Conservation (phyloP, 2,888 invertebrate genomes). For the Abrostola triplasia region DNA sequence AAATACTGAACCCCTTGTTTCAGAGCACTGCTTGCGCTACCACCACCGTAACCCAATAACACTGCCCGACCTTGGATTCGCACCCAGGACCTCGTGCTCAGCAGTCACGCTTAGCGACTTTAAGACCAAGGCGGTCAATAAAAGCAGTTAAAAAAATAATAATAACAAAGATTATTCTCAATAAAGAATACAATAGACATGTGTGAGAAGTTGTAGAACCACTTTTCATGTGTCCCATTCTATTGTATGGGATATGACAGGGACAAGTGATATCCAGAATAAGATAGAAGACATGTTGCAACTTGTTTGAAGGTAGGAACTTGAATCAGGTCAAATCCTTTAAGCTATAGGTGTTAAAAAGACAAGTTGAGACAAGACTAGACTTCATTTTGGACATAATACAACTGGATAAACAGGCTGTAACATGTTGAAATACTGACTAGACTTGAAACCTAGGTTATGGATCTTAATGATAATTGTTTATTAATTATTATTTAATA, state of each 20-base stretch:
- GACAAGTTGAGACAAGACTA: neutral
- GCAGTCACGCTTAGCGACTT: too few relatives aligned
- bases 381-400: neutral
- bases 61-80: too few relatives aligned
- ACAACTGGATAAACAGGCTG: neutral
- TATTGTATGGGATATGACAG: neutral
- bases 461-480: too few relatives aligned
- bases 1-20: too few relatives aligned
- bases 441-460: too few relatives aligned
- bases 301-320: neutral
- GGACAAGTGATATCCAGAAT: conserved; percentile 2
- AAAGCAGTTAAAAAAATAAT: neutral
- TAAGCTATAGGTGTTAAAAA: neutral
- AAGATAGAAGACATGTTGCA: neutral
- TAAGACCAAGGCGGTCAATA: neutral
- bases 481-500: too few relatives aligned
- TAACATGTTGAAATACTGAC: too few relatives aligned
- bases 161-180: neutral
- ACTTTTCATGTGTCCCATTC: neutral
- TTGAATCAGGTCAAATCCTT: too few relatives aligned
- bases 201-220: neutral
- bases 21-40: too few relatives aligned
- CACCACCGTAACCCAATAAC: too few relatives aligned
- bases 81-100: too few relatives aligned
- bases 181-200: neutral